Evolutionary conservation across 2,888 invertebrate genomes (phyloP).

Genomic region (Meta bourneti): DNA sequence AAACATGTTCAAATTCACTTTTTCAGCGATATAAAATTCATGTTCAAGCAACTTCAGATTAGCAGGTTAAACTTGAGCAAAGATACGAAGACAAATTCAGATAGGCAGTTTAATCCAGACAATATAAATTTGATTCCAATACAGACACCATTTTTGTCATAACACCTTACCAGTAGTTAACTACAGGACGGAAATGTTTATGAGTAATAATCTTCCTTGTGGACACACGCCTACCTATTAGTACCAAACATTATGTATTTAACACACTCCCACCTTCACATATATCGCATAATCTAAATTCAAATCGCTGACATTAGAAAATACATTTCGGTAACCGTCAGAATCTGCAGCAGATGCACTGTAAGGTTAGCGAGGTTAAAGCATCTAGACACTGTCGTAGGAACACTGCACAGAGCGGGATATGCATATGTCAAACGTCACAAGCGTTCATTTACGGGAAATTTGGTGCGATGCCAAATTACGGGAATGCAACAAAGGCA

Average conservation of each 20-base stretch:
- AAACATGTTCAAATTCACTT: too few relatives aligned
- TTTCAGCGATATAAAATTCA: too few relatives aligned
- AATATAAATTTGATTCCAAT: too few relatives aligned
- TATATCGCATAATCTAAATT: constrained; percentile 4
- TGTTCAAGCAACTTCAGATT: too few relatives aligned
- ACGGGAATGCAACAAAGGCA: constrained; percentile 47
- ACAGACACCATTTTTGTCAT: too few relatives aligned
- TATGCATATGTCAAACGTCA: constrained; percentile 57
- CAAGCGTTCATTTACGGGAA: constrained; percentile 64
- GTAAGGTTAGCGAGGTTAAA: constrained; percentile 37
- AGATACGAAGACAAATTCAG: too few relatives aligned
- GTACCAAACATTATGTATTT: not conserved
- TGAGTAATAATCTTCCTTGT: too few relatives aligned
- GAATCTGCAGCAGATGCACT: constrained; percentile 21
- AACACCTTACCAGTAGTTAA: too few relatives aligned
- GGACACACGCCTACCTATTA: not conserved
- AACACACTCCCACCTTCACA: not conserved
- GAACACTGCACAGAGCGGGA: constrained; percentile 6
- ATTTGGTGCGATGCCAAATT: constrained; percentile 69
- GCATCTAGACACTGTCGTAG: not conserved
- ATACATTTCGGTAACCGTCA: not conserved
- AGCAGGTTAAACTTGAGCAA: too few relatives aligned
- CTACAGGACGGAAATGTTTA: too few relatives aligned
- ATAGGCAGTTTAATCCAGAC: too few relatives aligned
- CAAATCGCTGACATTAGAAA: constrained; percentile 16